Conservation (phyloP, 1,140 invertebrate species). For the Papilio aristodemus region DNA sequence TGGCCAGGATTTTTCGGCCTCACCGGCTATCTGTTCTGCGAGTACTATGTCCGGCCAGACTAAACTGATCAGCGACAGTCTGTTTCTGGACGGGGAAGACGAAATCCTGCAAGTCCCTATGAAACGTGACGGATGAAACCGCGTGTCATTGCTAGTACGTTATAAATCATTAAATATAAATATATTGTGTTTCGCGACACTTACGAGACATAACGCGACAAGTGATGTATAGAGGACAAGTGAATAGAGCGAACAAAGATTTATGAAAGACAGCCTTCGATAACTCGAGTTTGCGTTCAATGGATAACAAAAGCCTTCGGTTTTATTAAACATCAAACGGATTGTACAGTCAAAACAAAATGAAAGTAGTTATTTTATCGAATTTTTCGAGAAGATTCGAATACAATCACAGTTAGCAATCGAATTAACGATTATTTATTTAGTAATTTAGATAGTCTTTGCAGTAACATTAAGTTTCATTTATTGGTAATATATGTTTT, state of each 20-base stretch:
- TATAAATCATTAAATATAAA: too few relatives aligned
- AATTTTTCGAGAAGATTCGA: background rate
- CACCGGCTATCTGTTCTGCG: too few relatives aligned
- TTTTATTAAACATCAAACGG: conserved; percentile 17
- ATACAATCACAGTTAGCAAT: background rate
- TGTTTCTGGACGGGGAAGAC: too few relatives aligned
- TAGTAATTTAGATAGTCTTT: too few relatives aligned
- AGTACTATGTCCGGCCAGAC: too few relatives aligned
- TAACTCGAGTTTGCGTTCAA: background rate
- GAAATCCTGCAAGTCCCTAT: too few relatives aligned
- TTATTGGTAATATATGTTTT: too few relatives aligned
- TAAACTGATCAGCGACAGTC: too few relatives aligned
- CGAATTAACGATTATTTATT: background rate
- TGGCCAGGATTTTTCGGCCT: too few relatives aligned
- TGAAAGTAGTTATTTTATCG: background rate
- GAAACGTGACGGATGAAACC: too few relatives aligned
- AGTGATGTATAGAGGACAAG: background rate
- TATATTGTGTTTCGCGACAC: background rate
- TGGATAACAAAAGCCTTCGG: background rate
- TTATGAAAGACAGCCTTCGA: background rate
- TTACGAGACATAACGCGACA: background rate
- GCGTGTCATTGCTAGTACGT: too few relatives aligned
- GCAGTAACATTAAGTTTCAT: too few relatives aligned
- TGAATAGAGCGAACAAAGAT: conserved; percentile 18
- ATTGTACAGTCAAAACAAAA: background rate